Evolutionary conservation across 1,140 invertebrate species (phyloP).

Genomic region (Eufriesea mexicana): DNA sequence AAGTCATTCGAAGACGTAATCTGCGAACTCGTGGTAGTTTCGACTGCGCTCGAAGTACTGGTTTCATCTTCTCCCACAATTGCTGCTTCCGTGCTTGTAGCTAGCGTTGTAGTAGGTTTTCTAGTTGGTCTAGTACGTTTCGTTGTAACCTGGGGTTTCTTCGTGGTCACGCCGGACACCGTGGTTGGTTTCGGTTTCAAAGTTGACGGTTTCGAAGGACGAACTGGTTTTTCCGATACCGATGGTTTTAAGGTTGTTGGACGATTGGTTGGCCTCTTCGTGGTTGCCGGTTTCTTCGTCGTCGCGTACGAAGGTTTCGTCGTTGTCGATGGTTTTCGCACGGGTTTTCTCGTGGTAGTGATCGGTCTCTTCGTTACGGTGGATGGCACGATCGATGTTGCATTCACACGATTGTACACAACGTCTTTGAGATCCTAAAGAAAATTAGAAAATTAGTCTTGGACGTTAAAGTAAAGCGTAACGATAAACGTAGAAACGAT

Average conservation of each 20-base stretch:
- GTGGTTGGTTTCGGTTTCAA: conserved; percentile 74
- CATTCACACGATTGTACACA: conserved; percentile 85
- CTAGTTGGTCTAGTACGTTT: conserved; percentile 74
- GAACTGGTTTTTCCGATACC: conserved; percentile 78
- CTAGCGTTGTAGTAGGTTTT: conserved; percentile 68
- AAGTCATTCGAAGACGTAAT: conserved; percentile 58
- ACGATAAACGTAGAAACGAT: not conserved
- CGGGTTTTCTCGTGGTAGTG: conserved; percentile 70
- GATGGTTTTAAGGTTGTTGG: conserved; percentile 73
- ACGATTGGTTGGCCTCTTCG: conserved; percentile 69
- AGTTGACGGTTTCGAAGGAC: conserved; percentile 71
- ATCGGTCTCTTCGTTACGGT: conserved; percentile 72
- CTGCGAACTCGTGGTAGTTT: conserved; percentile 45
- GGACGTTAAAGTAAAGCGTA: not conserved
- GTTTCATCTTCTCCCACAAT: conserved; percentile 51
- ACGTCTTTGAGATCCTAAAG: conserved; percentile 88
- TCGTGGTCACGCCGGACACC: conserved; percentile 70
- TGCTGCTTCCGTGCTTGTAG: conserved; percentile 55
- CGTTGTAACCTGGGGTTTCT: conserved; percentile 73
- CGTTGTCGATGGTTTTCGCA: conserved; percentile 65
- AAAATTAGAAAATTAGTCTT: not conserved
- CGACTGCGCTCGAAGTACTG: not conserved
- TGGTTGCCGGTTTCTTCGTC: conserved; percentile 66
- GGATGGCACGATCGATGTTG: conserved; percentile 61
- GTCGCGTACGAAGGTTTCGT: conserved; percentile 39